Conservation (phyloP, 2,797 vertebrate genomes). For the Mormyrus proboscirostris region DNA sequence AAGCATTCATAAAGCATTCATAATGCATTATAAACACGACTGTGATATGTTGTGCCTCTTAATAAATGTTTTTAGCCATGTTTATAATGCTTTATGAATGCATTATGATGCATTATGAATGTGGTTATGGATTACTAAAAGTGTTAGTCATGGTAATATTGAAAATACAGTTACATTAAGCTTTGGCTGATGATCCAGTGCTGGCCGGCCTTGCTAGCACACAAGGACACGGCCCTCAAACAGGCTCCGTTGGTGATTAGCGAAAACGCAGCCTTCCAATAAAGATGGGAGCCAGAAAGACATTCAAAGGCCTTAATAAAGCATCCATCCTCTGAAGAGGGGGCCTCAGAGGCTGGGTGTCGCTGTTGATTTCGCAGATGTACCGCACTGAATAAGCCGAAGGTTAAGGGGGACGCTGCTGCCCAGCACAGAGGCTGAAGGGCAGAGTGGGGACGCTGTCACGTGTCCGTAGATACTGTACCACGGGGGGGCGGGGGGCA, state of each 20-base stretch:
- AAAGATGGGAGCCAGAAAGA: not conserved
- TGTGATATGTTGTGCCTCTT: not conserved
- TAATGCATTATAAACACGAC: not conserved
- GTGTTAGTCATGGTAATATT: not conserved
- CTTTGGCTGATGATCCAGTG: not conserved
- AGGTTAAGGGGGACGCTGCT: not conserved
- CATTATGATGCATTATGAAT: not conserved
- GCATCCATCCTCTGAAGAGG: not conserved
- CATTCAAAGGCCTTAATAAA: not conserved
- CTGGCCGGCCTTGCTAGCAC: not conserved
- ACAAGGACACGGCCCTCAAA: not conserved
- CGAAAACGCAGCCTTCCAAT: not conserved
- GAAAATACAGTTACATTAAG: not conserved
- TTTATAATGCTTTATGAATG: not conserved
- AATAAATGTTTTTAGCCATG: not conserved
- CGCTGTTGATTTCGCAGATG: not conserved
- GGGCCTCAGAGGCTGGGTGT: not conserved
- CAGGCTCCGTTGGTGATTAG: not conserved
- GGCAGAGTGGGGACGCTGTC: not conserved
- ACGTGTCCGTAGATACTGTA: not conserved
- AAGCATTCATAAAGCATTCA: not conserved
- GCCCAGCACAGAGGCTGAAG: not conserved
- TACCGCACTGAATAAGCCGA: not conserved
- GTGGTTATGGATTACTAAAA: not conserved
- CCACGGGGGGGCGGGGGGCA: not conserved